Base-by-base conservation (phyloP, 2,113 vertebrate species). In the Paratilapia polleni region DNA sequence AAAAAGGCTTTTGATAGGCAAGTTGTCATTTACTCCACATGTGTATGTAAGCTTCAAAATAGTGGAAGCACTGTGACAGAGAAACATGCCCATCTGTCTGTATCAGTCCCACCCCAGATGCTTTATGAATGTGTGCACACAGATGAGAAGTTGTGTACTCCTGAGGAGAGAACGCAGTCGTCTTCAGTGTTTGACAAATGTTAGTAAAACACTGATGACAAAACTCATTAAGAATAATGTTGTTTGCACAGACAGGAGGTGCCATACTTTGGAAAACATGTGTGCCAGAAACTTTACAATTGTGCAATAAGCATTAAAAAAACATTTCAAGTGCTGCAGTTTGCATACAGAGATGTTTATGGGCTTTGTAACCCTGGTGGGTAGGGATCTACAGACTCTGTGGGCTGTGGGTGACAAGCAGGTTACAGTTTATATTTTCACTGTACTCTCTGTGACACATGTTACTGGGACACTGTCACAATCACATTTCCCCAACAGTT, bases 151-250 rank as follows among this genome's bases (percentile, higher is more conserved):
- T 49, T 70, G 38, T 47, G 64, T 73, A 52, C 66, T 31, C 6
- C 43, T 73, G 66, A 73, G 43, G 20, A 31, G 43, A 31, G 66
- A 31, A 70, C 24, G 19, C 66, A 70, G 66, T 8, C 20, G 11
- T 73, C 68, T 54, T 73, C 47, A 73, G 68, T 54, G 2, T 73
- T 54, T 73, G 47, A 73, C 43, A 73, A 34, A 73, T 73, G 47
- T 73, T 73, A 54, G 47, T 47, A 73, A 54, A 73, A 54, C 43
- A 1, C 43, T 73, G 68, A n/a, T 73, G 47, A 73, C 47, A 73
- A 73, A 73, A 73, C 47, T 73, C 68, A 73, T 73, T 54, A 54
- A 54, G 68, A 73, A 73, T 52, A 73, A 31, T 52, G 47, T 49
- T 49, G 22, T 34, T 54, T 54, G 20, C 47, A 73, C 68, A 73